Base-by-base conservation (phyloP, 2,888 invertebrate genomes). In the Brachynemurus nebulosus region DNA sequence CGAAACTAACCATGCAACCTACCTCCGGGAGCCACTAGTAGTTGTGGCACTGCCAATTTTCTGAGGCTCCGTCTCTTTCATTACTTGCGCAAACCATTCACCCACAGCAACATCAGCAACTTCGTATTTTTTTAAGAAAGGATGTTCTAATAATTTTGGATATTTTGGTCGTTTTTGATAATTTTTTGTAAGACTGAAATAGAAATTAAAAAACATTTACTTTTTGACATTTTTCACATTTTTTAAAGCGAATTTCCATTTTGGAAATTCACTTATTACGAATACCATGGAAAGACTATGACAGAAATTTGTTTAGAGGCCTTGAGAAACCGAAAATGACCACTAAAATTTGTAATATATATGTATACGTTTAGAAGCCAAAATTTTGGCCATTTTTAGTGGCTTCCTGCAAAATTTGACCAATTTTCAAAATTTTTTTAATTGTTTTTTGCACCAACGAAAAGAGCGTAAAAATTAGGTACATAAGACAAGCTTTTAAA, bases 111-210 rank as follows among this genome's bases (percentile, higher is more conserved):
- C 76, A 51, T 77, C 71, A 52, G 72, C 72, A 6, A 65, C 66
- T 53, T 86, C 82, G 47, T 88, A 86, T 54, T 78, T 77, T 64
- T 79, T 81, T 43, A 95, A 85, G 66, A 95, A 93, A 16, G 82
- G 74, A 60, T 91, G 89, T 52, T 86, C 84, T 61, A 95, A 72
- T 11, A 96, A 74, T 62, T 86, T 84, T 51, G 78, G 84, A 71
- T 96, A 96, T 67, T 96, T 96, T 49, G 96, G 96, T 56, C 96
- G 78, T 57, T 85, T 77, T 62, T 82, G 78, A 66, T 89, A 90
- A 71, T 96, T 88, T 70, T 96, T 96, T 54, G 84, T 90, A 63
- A 96, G 76, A 72, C 91, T 90, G 67, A 7, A 69, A 69, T 36
- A 47, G n/a, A 16, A 34, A n/a, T n/a, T n/a, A n/a, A n/a, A n/a